Conservation (phyloP, 2,797 vertebrate species). For the Anguilla pacifica region DNA sequence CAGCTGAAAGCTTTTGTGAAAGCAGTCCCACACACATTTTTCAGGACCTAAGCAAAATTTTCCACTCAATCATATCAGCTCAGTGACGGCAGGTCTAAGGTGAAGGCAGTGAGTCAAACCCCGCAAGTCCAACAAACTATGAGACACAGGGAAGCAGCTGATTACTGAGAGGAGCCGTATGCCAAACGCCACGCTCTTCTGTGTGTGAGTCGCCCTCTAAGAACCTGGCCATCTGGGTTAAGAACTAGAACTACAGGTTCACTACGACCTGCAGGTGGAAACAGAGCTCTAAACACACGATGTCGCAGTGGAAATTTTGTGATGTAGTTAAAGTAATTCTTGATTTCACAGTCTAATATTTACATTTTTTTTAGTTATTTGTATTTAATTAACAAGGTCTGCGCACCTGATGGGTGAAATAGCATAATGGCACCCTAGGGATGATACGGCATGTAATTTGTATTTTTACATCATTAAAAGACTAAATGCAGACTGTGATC, state of each 20-base stretch:
- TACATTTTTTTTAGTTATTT: slow-evolving; percentile 23
- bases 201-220: no score
- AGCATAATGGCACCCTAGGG: slow-evolving; percentile 17
- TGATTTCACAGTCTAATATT: neutral
- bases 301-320: neutral
- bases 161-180: no score
- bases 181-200: no score
- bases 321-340: neutral
- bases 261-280: slow-evolving; percentile 3
- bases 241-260: neutral
- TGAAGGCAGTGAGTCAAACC: no score
- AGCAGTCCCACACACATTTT: no score
- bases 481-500: slow-evolving; percentile 20
- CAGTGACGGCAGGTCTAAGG: no score
- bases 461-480: slow-evolving; percentile 15
- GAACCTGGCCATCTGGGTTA: no score
- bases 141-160: no score
- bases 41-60: no score
- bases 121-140: no score
- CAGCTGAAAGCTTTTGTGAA: no score
- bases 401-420: slow-evolving; percentile 13
- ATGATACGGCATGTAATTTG: neutral
- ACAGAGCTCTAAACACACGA: neutral
- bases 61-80: no score
- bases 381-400: slow-evolving; percentile 16